A percentile compares a stretch with the other conserved stretches of the same genome.
Evolutionary conservation across 2,113 vertebrate species (phyloP).

Genomic region (Lontra canadensis): DNA sequence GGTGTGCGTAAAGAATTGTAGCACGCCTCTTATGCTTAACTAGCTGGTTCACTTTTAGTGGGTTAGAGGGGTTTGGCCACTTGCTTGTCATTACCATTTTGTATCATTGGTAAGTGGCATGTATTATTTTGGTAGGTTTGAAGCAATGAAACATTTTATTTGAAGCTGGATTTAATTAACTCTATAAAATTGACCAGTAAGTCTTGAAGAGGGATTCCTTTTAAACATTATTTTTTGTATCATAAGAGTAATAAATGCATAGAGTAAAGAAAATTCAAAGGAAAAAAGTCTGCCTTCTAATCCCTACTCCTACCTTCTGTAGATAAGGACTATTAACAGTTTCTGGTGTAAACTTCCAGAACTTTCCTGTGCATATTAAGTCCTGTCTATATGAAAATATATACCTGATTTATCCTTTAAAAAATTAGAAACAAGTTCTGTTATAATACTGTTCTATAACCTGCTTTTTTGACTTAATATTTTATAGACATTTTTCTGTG

Average conservation of each 20-base stretch:
- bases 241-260: constrained; percentile 7
- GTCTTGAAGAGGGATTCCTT: constrained; percentile 20
- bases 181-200: constrained; percentile 21
- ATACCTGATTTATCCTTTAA: background rate
- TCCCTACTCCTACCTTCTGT: background rate
- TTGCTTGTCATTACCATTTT: background rate
- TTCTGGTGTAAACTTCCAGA: background rate
- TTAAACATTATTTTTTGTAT: background rate
- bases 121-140: background rate
- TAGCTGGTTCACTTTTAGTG: background rate
- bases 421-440: background rate
- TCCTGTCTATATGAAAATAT: background rate
- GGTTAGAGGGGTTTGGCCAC: background rate
- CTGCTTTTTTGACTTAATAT: background rate
- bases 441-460: background rate
- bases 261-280: constrained; percentile 7
- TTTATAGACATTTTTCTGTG: background rate
- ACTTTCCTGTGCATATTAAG: background rate
- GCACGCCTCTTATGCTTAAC: background rate
- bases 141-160: background rate
- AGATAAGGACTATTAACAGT: background rate
- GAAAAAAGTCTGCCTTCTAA: background rate
- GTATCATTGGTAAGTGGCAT: background rate
- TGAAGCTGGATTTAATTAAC: constrained; percentile 21
- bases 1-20: background rate